Evolutionary conservation across 2,888 invertebrate genomes (phyloP).

Genomic region (Zeuzera pyrina): DNA sequence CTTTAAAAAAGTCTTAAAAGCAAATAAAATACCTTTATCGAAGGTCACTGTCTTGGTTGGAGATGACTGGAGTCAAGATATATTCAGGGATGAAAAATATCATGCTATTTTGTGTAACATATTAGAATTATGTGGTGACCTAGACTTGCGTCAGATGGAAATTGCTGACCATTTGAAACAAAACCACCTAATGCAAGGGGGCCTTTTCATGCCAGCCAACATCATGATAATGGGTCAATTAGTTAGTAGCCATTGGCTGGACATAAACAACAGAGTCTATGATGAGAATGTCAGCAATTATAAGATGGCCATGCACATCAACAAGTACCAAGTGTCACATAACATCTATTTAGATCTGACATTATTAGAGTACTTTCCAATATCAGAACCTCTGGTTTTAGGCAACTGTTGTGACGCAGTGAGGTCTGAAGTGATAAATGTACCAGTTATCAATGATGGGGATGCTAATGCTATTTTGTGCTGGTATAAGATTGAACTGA

Average conservation of each 20-base stretch:
- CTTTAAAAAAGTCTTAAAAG: conserved; percentile 46
- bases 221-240: conserved; percentile 69
- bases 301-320: conserved; percentile 69
- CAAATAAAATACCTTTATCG: conserved; percentile 45
- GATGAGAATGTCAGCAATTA: conserved; percentile 70
- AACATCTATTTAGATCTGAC: conserved; percentile 64
- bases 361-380: conserved; percentile 44
- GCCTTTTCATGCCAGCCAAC: conserved; percentile 66
- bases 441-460: conserved; percentile 44
- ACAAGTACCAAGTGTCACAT: conserved; percentile 74
- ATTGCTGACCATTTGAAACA: conserved; percentile 34
- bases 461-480: conserved; percentile 64
- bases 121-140: conserved; percentile 71
- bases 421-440: conserved; percentile 24
- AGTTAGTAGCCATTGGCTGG: conserved; percentile 74
- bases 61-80: conserved; percentile 33
- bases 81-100: conserved; percentile 39
- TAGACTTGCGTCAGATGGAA: conserved; percentile 46
- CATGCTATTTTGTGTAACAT: conserved; percentile 72
- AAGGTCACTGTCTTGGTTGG: conserved; percentile 48
- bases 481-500: conserved; percentile 67
- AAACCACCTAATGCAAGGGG: conserved; percentile 46
- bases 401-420: conserved; percentile 25
- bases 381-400: conserved; percentile 41
- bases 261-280: conserved; percentile 69